Evolutionary conservation across 2,797 vertebrate genomes (phyloP), one percentile per base, ranked within the genome.

Genomic region (Sebastes hubbsi): DNA sequence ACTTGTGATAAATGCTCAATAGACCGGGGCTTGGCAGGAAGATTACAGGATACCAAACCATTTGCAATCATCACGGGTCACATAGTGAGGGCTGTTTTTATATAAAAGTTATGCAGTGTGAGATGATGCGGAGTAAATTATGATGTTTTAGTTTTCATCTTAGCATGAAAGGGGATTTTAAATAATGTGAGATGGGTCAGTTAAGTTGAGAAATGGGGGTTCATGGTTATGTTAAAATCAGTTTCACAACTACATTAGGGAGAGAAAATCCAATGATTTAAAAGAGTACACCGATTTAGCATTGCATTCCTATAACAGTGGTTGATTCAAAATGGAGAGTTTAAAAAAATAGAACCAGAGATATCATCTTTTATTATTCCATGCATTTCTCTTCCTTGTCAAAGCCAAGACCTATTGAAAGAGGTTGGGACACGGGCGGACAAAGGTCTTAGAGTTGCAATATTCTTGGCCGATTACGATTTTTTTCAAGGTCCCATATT

Each of bases 1-100:
- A 16, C 20, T 72, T n/a, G 11, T 81, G 69, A 76, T 83, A 75
- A 87, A 86, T 89, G 79, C 65, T 76, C 65, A 83, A 27, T 71
- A 81, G 68, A 58, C 25, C 61, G 9, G 46, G 18, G 20, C 14
- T 77, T 74, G 61, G 74, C 73, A 71, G 64, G 58, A 29, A 78
- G 76, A 84, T 72, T 34, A 79, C 59, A 82, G 72, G 5, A 81
- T 74, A 54, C 25, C 55, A 54, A 74, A 72, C 59, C 67, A 76
- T 80, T 60, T 84, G 72, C 52, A 87, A 55, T 81, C 69, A 67
- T 77, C 42, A 61, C 56, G 58, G 72, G 65, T 80, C 68, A 59
- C 63, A 64, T 22, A 55, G 55, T 61, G 42, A 49, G 56, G n/a
- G 49, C 42, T 82, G 52, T 52, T 75, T 75, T 68, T 56, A 54